Evolutionary conservation across 2,113 vertebrate genomes (phyloP).

Genomic region (Nothoprocta pentlandii): DNA sequence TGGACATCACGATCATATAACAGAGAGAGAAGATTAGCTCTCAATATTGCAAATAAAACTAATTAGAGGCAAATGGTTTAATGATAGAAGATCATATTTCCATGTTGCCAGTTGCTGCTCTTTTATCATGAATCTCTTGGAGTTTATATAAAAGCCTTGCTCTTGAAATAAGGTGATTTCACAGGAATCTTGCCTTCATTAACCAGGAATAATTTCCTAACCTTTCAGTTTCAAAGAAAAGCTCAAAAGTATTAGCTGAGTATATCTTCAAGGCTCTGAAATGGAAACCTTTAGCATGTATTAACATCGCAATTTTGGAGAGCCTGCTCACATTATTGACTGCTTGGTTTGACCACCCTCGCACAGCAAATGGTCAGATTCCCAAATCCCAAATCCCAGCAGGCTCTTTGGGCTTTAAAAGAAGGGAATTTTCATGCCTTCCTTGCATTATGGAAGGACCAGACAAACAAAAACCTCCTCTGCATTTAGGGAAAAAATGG

Average conservation of each 20-base stretch:
- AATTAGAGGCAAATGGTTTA: slow-evolving; percentile 47
- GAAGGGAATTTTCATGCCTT: neutral
- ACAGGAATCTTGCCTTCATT: slow-evolving; percentile 34
- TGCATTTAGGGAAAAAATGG: fast-evolving
- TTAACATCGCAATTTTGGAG: slow-evolving; percentile 28
- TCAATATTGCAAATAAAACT: slow-evolving; percentile 63
- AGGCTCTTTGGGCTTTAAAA: neutral
- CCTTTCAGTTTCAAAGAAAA: slow-evolving; percentile 25
- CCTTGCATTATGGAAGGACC: neutral
- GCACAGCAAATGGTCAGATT: neutral
- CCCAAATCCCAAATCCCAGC: neutral
- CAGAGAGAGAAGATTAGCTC: neutral
- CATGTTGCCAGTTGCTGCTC: neutral
- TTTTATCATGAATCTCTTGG: neutral
- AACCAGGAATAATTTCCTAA: slow-evolving; percentile 46
- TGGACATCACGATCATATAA: neutral
- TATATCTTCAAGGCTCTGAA: slow-evolving; percentile 45
- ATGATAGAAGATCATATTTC: slow-evolving; percentile 24
- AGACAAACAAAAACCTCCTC: neutral
- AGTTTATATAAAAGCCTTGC: slow-evolving; percentile 54
- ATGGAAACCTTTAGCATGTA: slow-evolving; percentile 19
- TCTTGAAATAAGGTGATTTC: slow-evolving; percentile 53
- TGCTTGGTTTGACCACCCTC: neutral
- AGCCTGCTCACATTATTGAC: neutral
- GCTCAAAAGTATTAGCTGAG: slow-evolving; percentile 13